Evolutionary conservation across 1,140 invertebrate genomes (phyloP).

Genomic region (Cyclina sinensis): DNA sequence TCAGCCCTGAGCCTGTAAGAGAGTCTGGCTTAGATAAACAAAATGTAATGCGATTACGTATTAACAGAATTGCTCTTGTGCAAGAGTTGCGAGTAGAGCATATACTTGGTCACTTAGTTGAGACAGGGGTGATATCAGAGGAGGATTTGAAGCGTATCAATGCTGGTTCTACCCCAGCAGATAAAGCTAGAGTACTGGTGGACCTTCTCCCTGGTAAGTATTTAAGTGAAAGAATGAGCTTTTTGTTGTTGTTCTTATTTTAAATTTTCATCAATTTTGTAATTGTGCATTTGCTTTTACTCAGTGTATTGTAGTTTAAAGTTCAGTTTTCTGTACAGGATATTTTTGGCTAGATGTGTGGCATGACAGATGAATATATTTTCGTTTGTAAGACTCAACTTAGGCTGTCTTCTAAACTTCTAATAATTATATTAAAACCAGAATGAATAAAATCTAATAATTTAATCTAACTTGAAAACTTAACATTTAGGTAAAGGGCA

Average conservation of each 20-base stretch:
- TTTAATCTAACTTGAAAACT: too few relatives aligned
- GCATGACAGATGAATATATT: too few relatives aligned
- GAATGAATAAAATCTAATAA: too few relatives aligned
- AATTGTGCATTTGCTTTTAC: too few relatives aligned
- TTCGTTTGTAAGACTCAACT: too few relatives aligned
- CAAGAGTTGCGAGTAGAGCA: constrained; percentile 84
- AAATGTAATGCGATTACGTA: constrained; percentile 82
- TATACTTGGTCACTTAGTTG: constrained; percentile 75
- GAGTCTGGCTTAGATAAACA: constrained; percentile 79
- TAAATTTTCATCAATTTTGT: too few relatives aligned
- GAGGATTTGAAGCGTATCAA: constrained; percentile 79
- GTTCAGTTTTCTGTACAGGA: too few relatives aligned
- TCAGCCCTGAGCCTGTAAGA: constrained; percentile 65
- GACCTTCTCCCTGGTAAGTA: constrained; percentile 81
- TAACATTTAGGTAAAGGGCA: constrained; percentile 74
- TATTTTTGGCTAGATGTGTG: too few relatives aligned
- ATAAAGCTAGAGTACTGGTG: constrained; percentile 81
- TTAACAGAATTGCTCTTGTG: constrained; percentile 84
- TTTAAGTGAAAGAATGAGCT: not conserved
- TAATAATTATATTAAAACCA: too few relatives aligned
- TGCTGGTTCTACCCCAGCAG: constrained; percentile 76
- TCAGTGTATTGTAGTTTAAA: too few relatives aligned
- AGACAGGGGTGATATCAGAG: constrained; percentile 75
- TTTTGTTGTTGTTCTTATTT: too few relatives aligned
- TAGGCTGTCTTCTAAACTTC: too few relatives aligned